These are phyloP conservation scores for Antheraea pernyi DNA, from an alignment of 1,140 invertebrate species.

Conservation along the genomic window DNA sequence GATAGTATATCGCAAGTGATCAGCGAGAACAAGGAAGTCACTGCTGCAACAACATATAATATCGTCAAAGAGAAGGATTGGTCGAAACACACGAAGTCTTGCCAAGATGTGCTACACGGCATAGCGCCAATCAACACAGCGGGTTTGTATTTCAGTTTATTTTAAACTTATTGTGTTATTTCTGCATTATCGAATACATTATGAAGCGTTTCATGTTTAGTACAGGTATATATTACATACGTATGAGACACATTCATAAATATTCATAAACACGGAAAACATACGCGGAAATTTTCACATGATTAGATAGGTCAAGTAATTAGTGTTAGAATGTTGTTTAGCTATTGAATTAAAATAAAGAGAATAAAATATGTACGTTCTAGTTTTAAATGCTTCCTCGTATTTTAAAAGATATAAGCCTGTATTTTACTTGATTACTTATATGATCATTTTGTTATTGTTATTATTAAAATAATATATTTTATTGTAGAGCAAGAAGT, in stretches of 20 bases:
- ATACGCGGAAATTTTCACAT: background rate
- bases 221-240: no score
- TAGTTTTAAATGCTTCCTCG: no score
- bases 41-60: conserved; percentile 43
- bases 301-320: background rate
- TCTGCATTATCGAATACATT: background rate
- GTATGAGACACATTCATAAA: no score
- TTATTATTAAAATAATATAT: no score
- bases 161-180: background rate
- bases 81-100: conserved; percentile 83
- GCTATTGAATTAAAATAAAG: background rate
- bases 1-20: conserved; percentile 3
- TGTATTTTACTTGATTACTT: no score
- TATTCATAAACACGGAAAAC: no score
- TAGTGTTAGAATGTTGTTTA: background rate
- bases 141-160: conserved; percentile 32
- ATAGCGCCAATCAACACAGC: conserved; percentile 63
- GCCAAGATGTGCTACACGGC: conserved; percentile 82
- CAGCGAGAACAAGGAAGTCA: conserved; percentile 33
- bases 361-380: no score
- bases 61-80: conserved; percentile 77
- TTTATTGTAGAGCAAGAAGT: no score
- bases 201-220: background rate
- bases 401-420: no score
- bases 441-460: no score